Conservation (phyloP, 92 coral and sea anemone genomes). For the Actinernus sp. region DNA sequence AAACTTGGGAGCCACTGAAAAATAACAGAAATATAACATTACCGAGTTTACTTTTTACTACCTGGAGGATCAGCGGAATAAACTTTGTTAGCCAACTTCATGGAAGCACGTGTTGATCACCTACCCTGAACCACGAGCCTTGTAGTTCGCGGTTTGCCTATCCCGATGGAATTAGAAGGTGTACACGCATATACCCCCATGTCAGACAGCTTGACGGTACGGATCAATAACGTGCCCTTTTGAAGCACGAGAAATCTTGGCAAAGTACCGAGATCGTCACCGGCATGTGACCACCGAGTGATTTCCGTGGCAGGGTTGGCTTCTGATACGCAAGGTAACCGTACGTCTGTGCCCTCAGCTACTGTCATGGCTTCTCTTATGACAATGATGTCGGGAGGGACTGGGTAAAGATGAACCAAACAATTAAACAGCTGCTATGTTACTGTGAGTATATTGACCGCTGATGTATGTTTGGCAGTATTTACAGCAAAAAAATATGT, state of each 20-base stretch:
- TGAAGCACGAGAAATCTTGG: conserved; percentile 75
- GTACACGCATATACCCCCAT: conserved; percentile 88
- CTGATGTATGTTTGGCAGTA: too few species aligned
- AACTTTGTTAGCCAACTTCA: too few species aligned
- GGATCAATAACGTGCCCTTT: conserved; percentile 82
- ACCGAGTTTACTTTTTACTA: neutral
- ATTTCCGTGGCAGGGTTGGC: conserved; percentile 86
- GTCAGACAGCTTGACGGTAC: conserved; percentile 76
- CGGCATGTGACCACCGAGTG: conserved; percentile 84
- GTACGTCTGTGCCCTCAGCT: conserved; percentile 82
- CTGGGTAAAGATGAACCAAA: conserved; percentile 23
- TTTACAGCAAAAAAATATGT: too few species aligned
- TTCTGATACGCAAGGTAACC: conserved; percentile 82
- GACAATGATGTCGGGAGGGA: conserved; percentile 63
- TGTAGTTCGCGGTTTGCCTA: conserved; percentile 67
- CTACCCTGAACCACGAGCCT: conserved; percentile 81
- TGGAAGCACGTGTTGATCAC: too few species aligned
- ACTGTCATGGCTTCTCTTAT: conserved; percentile 58
- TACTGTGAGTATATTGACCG: too few species aligned
- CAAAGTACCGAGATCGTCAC: conserved; percentile 30
- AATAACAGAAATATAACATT: neutral
- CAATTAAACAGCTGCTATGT: too few species aligned
- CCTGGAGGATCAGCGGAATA: too few species aligned
- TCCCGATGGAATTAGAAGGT: conserved; percentile 84
- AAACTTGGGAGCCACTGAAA: conserved; percentile 83